These are phyloP conservation scores for Agriopis marginaria DNA, from an alignment of 2,888 invertebrate species.

Conservation along the genomic window DNA sequence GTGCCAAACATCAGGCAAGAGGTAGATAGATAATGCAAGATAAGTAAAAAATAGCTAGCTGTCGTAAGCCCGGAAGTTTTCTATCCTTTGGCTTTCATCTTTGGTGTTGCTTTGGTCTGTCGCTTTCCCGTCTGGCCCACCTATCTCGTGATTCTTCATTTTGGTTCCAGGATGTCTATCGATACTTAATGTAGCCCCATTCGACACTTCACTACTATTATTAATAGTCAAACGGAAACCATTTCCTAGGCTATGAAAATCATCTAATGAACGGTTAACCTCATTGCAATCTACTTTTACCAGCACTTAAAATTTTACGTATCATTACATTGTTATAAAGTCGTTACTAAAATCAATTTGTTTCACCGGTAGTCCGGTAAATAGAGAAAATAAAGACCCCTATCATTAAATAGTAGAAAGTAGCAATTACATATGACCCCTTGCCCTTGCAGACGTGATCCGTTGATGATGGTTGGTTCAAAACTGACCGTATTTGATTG, in stretches of 20 bases:
- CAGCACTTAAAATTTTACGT: constrained; percentile 9
- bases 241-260: not conserved
- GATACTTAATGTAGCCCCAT: no score
- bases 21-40: no score
- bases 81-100: no score
- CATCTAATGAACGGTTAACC: constrained; percentile 15
- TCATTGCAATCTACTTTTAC: constrained; percentile 7
- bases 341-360: constrained; percentile 17
- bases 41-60: no score
- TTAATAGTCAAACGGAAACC: constrained; percentile 1
- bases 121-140: no score
- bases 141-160: not conserved
- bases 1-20: no score
- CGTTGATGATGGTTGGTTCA: constrained; percentile 10
- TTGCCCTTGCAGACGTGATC: constrained; percentile 15
- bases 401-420: constrained; percentile 30
- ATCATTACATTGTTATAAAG: constrained; percentile 17
- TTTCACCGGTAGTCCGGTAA: constrained; percentile 23
- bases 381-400: constrained; percentile 27
- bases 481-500: constrained; percentile 14
- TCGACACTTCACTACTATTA: no score
- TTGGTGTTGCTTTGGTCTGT: no score
- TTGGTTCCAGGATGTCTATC: not conserved
- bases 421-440: constrained; percentile 15
- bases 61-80: no score